These are phyloP conservation scores for Actinia tenebrosa DNA, from an alignment of 64 coral and sea anemone species.

Conservation along the genomic window DNA sequence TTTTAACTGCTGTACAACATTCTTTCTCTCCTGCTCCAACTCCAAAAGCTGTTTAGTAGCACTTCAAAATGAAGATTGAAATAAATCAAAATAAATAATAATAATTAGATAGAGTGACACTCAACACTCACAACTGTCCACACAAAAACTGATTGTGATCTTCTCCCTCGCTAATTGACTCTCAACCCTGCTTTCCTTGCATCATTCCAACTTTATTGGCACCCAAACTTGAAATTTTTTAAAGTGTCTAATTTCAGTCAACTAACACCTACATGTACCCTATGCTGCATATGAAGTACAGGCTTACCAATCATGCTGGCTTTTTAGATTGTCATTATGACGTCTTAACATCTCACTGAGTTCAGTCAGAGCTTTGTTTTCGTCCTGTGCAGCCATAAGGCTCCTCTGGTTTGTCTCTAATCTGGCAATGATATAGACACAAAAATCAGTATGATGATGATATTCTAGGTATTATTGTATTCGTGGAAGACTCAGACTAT, in stretches of 20 bases:
- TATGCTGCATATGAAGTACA: not conserved
- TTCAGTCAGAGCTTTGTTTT: slow-evolving; percentile 80
- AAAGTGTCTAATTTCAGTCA: no score
- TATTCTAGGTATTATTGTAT: not conserved
- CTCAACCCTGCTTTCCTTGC: no score
- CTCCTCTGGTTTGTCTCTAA: slow-evolving; percentile 78
- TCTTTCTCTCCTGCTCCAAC: slow-evolving; percentile 79
- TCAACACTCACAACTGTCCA: no score
- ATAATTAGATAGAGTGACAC: no score
- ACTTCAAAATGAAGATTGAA: slow-evolving; percentile 17
- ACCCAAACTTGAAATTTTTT: no score
- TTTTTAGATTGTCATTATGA: slow-evolving; percentile 96
- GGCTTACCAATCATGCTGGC: slow-evolving; percentile 90
- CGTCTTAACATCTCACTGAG: slow-evolving; percentile 89
- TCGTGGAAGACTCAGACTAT: not conserved
- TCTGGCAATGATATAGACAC: slow-evolving; percentile 17
- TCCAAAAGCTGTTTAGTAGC: slow-evolving; percentile 83
- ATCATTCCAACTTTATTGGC: no score
- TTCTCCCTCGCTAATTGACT: no score
- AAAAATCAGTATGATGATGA: not conserved
- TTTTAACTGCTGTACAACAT: slow-evolving; percentile 69
- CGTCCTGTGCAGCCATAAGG: slow-evolving; percentile 88
- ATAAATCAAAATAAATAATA: not conserved
- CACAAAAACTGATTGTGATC: no score
- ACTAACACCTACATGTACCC: no score